A percentile compares a stretch with the other conserved stretches of the same genome.
phyloP scores from a whole-genome alignment of 2,113 vertebrate genomes.

The Neodontobutis hainanensis region DNA sequence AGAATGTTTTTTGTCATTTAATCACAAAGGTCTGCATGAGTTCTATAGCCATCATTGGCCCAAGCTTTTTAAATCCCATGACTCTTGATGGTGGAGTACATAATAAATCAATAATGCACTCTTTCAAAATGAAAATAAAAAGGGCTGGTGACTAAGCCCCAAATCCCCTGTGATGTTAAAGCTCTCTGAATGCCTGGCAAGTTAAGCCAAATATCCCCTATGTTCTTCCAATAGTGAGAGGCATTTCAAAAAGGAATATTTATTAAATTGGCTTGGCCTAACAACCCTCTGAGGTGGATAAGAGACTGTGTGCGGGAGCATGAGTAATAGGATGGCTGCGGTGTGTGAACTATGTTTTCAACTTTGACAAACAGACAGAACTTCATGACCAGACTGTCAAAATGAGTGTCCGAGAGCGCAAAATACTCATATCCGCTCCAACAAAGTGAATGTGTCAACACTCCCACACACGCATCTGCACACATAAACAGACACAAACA shows the following conservation, averaged over 20 bases:
- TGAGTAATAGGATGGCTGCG: constrained; percentile 44
- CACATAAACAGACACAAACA: constrained; percentile 17
- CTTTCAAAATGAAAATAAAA: constrained; percentile 65
- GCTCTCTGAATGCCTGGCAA: constrained; percentile 49
- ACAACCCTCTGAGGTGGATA: constrained; percentile 49
- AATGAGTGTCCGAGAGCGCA: constrained; percentile 46
- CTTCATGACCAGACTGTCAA: constrained; percentile 63
- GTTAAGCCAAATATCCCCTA: constrained; percentile 56
- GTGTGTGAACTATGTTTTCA: constrained; percentile 49
- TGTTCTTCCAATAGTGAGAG: constrained; percentile 51
- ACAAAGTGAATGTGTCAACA: constrained; percentile 47
- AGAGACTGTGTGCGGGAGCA: constrained; percentile 34
- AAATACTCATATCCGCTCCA: constrained; percentile 52
- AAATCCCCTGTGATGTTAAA: constrained; percentile 54
- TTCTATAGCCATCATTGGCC: constrained; percentile 32
- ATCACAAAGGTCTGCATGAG: constrained; percentile 40
- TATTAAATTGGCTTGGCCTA: constrained; percentile 53
- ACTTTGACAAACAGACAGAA: constrained; percentile 58
- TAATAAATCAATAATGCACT: constrained; percentile 66
- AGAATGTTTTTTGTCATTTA: constrained; percentile 8
- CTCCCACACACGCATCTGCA: constrained; percentile 40
- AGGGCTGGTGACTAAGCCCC: constrained; percentile 46
- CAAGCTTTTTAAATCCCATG: constrained; percentile 40
- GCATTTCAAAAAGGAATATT: constrained; percentile 62
- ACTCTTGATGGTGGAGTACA: constrained; percentile 34